Base-by-base conservation (phyloP, 2,797 vertebrate species). In the Rhinoraja longicauda region DNA sequence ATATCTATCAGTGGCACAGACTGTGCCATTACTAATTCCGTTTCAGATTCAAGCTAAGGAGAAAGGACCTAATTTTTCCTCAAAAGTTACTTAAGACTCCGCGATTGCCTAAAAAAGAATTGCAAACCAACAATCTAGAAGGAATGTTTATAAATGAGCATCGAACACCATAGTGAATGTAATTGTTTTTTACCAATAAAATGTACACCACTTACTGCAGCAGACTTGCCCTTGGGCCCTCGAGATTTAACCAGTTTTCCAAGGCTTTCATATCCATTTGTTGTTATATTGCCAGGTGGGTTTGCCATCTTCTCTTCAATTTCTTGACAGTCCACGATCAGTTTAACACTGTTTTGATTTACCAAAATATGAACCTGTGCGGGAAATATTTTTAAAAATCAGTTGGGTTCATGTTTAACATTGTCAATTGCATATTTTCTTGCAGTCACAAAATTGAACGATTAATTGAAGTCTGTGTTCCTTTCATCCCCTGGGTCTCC, bases 291-390 rank as follows among this genome's bases (percentile, higher is more conserved):
- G 76, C 98, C 98, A 88, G 97, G 96, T 4, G 96, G 97, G 93
- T 98, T 98, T 93, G 99, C 97, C 94, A 96, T 95, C 94, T 98
- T 98, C 94, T 99, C 98, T 3, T 96, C 94, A 94, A 98, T 97
- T 94, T 98, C 97, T 94, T 97, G 97, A 95, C 99, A 99, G 96
- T 99, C 98, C 72, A 99, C 93, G 93, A 98, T 98, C 95, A 99
- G 96, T 94, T 97, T 98, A 94, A 99, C 96, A 93, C 95, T 96
- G 94, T 96, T 97, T 93, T 98, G 94, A 29, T 98, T 99, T 82
- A 99, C 97, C 95, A 99, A 95, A 94, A 99, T 96, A 94, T 99
- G 98, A 94, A 99, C 96, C 99, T 99, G 94, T 93, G 95, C 94
- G 95, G 81, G 95, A 95, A 90, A 93, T 82, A 91, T 45, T 92